Percentiles rank a stretch among this genome's conserved stretches.
Evolutionary conservation across 1,140 invertebrate genomes (phyloP).

Genomic region (Nasonia vitripennis): DNA sequence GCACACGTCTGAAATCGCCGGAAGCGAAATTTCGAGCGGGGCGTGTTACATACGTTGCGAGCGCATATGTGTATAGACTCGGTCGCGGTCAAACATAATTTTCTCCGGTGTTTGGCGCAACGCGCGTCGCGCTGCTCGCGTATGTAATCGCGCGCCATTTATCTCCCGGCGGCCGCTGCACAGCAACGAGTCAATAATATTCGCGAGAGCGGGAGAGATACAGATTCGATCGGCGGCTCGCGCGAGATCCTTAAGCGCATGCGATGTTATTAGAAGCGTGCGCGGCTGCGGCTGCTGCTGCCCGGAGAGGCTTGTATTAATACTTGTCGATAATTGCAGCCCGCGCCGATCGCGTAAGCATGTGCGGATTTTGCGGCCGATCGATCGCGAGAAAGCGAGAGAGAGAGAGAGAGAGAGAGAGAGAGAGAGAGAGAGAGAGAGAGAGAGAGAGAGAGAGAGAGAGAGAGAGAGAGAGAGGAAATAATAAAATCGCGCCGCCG

Average conservation of each 20-base stretch:
- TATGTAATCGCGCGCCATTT: slow-evolving; percentile 61
- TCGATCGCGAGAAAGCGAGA: slow-evolving; percentile 37
- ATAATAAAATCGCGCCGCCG: slow-evolving; percentile 33
- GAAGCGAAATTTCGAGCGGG: slow-evolving; percentile 57
- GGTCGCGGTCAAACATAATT: slow-evolving; percentile 64
- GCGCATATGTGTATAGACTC: slow-evolving; percentile 7
- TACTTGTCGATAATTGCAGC: slow-evolving; percentile 64
- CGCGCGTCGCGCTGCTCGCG: slow-evolving; percentile 32
- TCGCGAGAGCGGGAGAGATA: slow-evolving; percentile 41
- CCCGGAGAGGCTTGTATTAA: slow-evolving; percentile 54
- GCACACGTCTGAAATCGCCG: slow-evolving; percentile 13
- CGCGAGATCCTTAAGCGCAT: slow-evolving; percentile 36
- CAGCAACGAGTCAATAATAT: slow-evolving; percentile 65
- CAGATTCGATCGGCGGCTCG: slow-evolving; percentile 36
- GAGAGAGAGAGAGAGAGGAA: slow-evolving; percentile 5
- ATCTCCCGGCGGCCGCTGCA: slow-evolving; percentile 53
- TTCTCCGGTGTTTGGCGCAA: slow-evolving; percentile 55
- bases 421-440: neutral
- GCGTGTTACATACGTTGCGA: slow-evolving; percentile 1
- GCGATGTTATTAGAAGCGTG: slow-evolving; percentile 56
- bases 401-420: neutral
- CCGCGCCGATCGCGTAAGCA: slow-evolving; percentile 58
- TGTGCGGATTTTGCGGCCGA: slow-evolving; percentile 56
- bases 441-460: too few relatives aligned
- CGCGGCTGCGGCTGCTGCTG: slow-evolving; percentile 20